Base-by-base conservation (phyloP, 2,797 vertebrate species). In the Brachymystax lenok region DNA sequence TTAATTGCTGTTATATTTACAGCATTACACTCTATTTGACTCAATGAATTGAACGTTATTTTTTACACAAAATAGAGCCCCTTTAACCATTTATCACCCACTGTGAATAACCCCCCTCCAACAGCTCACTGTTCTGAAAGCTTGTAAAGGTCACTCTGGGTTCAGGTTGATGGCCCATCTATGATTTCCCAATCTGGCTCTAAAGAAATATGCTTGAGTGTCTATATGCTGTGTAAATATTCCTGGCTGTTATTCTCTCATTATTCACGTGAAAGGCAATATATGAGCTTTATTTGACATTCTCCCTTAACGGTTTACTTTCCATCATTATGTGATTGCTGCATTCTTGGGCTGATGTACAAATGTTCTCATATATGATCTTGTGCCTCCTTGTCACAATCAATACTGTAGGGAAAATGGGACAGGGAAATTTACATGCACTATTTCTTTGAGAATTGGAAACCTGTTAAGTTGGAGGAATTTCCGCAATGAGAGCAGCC, bases 361-460 rank as follows among this genome's bases (percentile, higher is more conserved):
- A 90, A 93, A 91, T 89, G 86, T 88, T 78, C 85, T 54, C 79
- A 77, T 84, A 88, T 83, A 84, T 89, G 89, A 93, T 92, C 85
- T 79, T 51, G 74, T 81, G 80, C 89, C 84, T 89, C 74, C 86
- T 89, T 93, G 92, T 94, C 94, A 93, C 89, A 88, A 88, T 89
- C 81, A 71, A 94, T 94, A 90, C 85, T 86, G 88, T 90, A 85
- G 80, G 69, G 79, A 81, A 88, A 91, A 93, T 90, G 82, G 82
- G 89, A 93, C 52, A 73, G 82, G 90, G 89, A 92, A 83, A 94
- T 94, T 94, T 93, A 87, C 89, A 92, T 91, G 86, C 85, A 75
- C 86, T 89, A 84, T 92, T 92, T 94, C 83, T 89, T 87, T 85
- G 90, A 87, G 77, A 85, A 88, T 76, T 81, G 86, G 86, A 90